Evolutionary conservation across 2,113 vertebrate genomes (phyloP), one percentile per base, ranked within the genome.

Genomic region (Xiphophorus hellerii): DNA sequence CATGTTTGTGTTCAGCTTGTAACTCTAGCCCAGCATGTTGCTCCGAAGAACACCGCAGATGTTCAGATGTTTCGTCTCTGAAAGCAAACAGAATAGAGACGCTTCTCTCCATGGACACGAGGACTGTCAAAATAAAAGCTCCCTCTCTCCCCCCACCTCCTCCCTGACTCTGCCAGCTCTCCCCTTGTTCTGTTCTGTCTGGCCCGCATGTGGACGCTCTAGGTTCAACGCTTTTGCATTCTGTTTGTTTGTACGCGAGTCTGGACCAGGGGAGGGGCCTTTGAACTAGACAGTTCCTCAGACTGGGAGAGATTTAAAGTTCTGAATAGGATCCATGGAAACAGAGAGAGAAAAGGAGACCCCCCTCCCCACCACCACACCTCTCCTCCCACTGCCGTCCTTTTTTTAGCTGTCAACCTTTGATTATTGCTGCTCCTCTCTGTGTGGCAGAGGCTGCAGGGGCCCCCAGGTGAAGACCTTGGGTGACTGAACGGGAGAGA

Each of bases 21-120:
- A 92, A 92, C 84, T 82, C 71, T 67, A 88, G 66, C 90, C 84
- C 91, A 87, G 85, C 84, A 20, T 88, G 89, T 87, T 84, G 90
- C 85, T 80, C 77, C 9, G 39, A 92, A 81, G 81, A 90, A 87
- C 86, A 37, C 73, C 77, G 51, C 91, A 93, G 90, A 92, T 92
- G 90, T 92, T 90, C 92, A 89, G 88, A 92, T 92, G 90, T 90
- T 90, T 90, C 88, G 88, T 61, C 75, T 87, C 62, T 66, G 73
- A 89, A 93, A 93, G 91, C 87, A 93, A 93, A 93, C 89, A 87
- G 30, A 81, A 71, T 74, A 78, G 77, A 76, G 82, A 74, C 78
- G 77, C 35, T 84, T 83, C 89, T 84, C 77, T 77, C 82, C 70
- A 84, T 71, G 73, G 80, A 88, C 81, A 61, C 54, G 60, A 67